These are phyloP conservation scores for Dryas iulia DNA, from an alignment of 1,140 invertebrate genomes.

Conservation along the genomic window DNA sequence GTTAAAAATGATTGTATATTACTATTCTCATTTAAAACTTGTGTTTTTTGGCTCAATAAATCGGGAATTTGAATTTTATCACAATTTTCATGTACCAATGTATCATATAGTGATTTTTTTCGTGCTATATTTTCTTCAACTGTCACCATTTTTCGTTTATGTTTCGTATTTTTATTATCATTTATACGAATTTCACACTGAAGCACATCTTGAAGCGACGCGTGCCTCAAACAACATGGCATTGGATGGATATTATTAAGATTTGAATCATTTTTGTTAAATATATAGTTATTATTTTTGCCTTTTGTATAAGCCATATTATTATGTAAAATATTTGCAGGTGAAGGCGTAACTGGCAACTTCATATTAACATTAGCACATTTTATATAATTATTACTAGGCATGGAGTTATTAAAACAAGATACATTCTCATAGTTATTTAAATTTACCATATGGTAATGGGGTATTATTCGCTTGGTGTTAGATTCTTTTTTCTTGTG, in stretches of 20 bases:
- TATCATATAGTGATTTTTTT: neutral
- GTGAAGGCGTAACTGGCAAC: neutral
- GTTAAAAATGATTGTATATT: neutral
- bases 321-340: neutral
- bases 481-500: neutral
- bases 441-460: slow-evolving; percentile 2
- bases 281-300: too few species aligned
- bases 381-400: neutral
- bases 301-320: too few species aligned
- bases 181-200: neutral
- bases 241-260: neutral
- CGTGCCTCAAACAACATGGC: neutral
- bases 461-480: neutral
- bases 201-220: neutral
- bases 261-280: neutral
- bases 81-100: neutral
- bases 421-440: neutral
- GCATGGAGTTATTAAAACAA: neutral
- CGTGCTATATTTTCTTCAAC: neutral
- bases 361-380: neutral
- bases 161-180: neutral
- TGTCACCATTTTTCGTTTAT: neutral
- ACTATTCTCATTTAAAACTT: neutral
- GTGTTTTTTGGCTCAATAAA: neutral
- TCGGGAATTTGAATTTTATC: neutral